Percentiles rank a stretch among this genome's conserved stretches.
These are phyloP conservation scores for Lutjanus erythropterus DNA, from an alignment of 2,113 vertebrate genomes.

Conservation along the genomic window DNA sequence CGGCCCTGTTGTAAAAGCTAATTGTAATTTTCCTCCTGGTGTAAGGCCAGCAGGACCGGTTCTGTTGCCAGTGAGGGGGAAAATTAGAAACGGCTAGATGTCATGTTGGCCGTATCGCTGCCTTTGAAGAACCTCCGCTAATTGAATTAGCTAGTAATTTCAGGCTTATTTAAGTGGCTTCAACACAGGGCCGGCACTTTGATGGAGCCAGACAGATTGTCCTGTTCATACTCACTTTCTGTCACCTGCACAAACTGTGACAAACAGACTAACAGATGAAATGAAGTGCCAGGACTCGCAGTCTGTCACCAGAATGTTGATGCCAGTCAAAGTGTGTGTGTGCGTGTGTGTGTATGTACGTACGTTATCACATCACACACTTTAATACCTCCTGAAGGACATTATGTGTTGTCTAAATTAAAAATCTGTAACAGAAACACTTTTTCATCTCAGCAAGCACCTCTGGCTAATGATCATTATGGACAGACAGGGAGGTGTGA, in stretches of 20 bases:
- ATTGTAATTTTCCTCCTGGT: slow-evolving; percentile 64
- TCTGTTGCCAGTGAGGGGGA: slow-evolving; percentile 64
- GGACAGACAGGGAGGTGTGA: slow-evolving; percentile 37
- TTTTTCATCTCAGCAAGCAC: slow-evolving; percentile 64
- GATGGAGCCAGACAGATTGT: slow-evolving; percentile 56
- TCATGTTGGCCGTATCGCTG: slow-evolving; percentile 58
- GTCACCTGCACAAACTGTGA: slow-evolving; percentile 37
- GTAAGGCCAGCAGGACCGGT: slow-evolving; percentile 52
- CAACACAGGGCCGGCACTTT: slow-evolving; percentile 24
- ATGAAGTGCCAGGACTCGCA: slow-evolving; percentile 13
- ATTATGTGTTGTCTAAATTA: slow-evolving; percentile 82
- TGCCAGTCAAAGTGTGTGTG: slow-evolving; percentile 5
- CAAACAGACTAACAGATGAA: slow-evolving; percentile 44
- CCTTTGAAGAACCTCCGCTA: slow-evolving; percentile 72
- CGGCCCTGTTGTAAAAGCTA: slow-evolving; percentile 56
- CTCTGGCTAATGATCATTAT: slow-evolving; percentile 69
- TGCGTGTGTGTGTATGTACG: slow-evolving; percentile 16
- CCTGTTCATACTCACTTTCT: slow-evolving; percentile 37
- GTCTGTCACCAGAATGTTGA: slow-evolving; percentile 57
- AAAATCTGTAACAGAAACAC: slow-evolving; percentile 76
- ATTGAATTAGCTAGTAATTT: slow-evolving; percentile 79
- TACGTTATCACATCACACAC: slow-evolving; percentile 45
- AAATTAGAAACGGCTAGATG: slow-evolving; percentile 73
- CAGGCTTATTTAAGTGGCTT: slow-evolving; percentile 68
- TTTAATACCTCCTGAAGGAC: slow-evolving; percentile 72